Conservation (phyloP, 2,797 vertebrate genomes). For the Delichon dasypus region DNA sequence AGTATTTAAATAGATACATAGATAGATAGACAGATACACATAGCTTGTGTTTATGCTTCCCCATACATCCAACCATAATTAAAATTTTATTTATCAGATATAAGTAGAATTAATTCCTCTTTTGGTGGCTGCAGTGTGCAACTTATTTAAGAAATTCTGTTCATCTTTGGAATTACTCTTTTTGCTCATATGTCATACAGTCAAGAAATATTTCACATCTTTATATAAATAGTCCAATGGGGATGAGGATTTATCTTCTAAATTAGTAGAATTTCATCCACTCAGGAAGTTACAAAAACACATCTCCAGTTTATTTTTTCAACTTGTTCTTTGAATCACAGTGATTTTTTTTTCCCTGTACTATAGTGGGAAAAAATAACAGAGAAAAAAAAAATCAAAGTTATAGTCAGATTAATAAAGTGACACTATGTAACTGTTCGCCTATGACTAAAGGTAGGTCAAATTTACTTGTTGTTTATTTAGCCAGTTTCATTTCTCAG, state of each 20-base stretch:
- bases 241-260: background rate
- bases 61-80: background rate
- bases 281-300: conserved; percentile 1
- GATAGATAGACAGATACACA: background rate
- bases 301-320: background rate
- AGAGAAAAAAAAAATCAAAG: background rate
- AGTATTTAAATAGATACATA: background rate
- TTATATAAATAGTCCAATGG: background rate
- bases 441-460: background rate
- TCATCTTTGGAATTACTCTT: background rate
- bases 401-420: conserved; percentile 2
- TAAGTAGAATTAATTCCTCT: background rate
- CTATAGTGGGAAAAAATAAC: background rate
- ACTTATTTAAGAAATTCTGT: background rate
- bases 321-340: background rate
- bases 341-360: conserved; percentile 3
- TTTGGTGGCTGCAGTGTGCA: background rate
- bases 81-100: background rate
- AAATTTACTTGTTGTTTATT: conserved; percentile 57
- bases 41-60: background rate
- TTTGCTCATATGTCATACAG: background rate
- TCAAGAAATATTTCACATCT: background rate
- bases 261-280: background rate
- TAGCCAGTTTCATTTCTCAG: conserved; percentile 60
- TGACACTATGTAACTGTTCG: background rate